Conservation (phyloP, 2,797 vertebrate species). For the Orestias chungarensis region DNA sequence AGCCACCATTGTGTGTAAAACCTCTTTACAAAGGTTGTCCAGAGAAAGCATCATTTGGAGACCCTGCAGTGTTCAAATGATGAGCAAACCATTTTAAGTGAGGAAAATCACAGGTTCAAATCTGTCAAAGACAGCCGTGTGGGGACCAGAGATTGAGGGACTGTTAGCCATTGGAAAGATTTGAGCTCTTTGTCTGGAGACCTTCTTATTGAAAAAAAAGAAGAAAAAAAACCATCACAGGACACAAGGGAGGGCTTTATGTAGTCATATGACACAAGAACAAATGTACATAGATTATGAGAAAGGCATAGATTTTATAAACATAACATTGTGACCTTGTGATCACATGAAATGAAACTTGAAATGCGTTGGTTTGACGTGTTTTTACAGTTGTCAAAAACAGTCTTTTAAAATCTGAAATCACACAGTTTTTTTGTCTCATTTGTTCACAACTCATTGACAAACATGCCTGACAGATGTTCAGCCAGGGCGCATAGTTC, state of each 20-base stretch:
- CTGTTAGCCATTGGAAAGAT: background rate
- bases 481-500: background rate
- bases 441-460: background rate
- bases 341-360: too few relatives aligned
- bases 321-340: too few relatives aligned
- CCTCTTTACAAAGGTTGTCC: background rate
- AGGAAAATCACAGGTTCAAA: background rate
- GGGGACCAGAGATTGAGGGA: background rate
- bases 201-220: background rate
- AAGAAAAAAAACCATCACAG: background rate
- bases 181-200: too few relatives aligned
- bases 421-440: background rate
- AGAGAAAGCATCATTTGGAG: background rate
- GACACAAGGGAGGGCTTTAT: background rate
- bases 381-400: background rate
- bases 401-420: background rate
- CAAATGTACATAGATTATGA: too few relatives aligned
- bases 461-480: background rate
- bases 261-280: background rate
- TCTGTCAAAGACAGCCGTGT: background rate
- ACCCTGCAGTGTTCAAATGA: conserved; percentile 1
- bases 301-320: too few relatives aligned
- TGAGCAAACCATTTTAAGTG: background rate
- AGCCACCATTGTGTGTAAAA: background rate
- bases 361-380: background rate